phyloP scores from a whole-genome alignment of 2,888 invertebrate genomes.

The Lobophora halterata region DNA sequence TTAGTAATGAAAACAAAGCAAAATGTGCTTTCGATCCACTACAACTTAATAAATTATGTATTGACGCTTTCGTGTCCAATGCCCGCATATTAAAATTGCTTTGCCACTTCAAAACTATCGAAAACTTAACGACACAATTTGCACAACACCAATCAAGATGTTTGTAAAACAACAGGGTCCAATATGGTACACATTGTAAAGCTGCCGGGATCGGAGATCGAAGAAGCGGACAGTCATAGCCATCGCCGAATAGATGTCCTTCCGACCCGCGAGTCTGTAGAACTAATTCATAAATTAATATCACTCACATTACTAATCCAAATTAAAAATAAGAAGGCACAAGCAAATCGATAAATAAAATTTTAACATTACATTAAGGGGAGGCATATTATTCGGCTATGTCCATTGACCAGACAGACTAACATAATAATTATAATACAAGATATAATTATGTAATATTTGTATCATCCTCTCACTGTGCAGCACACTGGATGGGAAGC shows the following conservation, averaged over 20 bases:
- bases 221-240: conserved; percentile 67
- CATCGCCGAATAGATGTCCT: conserved; percentile 67
- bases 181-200: conserved; percentile 39
- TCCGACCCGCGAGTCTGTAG: conserved; percentile 55
- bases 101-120: conserved; percentile 56
- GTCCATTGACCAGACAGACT: conserved; percentile 66
- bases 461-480: conserved; percentile 78
- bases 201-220: conserved; percentile 63
- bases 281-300: conserved; percentile 77
- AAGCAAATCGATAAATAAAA: conserved; percentile 76
- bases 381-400: conserved; percentile 66
- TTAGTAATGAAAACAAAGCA: conserved; percentile 77
- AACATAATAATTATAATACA: conserved; percentile 74
- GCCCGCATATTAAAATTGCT: conserved; percentile 70
- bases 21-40: conserved; percentile 74
- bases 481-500: conserved; percentile 73
- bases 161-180: conserved; percentile 51
- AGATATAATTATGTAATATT: conserved; percentile 77
- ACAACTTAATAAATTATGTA: conserved; percentile 67
- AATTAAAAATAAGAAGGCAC: conserved; percentile 77
- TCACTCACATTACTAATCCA: conserved; percentile 71
- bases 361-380: conserved; percentile 59
- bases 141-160: conserved; percentile 60
- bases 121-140: conserved; percentile 63
- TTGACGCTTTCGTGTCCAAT: conserved; percentile 65